Evolutionary conservation across 1,140 invertebrate genomes (phyloP).

Genomic region (Drosophila micromelanica): DNA sequence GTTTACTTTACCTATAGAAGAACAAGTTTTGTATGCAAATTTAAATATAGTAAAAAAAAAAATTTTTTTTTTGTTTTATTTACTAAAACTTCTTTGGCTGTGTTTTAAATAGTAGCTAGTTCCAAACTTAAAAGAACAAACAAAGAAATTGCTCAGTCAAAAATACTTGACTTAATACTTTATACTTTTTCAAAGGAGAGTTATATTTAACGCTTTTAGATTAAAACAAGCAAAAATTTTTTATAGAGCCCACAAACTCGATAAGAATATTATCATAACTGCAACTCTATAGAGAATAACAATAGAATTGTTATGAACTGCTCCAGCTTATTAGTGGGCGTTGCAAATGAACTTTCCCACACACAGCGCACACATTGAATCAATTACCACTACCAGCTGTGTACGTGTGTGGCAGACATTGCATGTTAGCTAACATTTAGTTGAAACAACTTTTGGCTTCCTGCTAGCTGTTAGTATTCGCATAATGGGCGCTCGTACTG

Average conservation of each 20-base stretch:
- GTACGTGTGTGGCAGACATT: conserved; percentile 39
- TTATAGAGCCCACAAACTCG: not conserved
- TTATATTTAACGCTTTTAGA: too few relatives aligned
- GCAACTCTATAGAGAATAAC: conserved; percentile 40
- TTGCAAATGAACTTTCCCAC: conserved; percentile 80
- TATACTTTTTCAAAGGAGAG: too few relatives aligned
- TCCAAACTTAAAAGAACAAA: too few relatives aligned
- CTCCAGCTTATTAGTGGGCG: conserved; percentile 60
- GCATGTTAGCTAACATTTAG: conserved; percentile 78
- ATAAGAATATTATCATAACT: not conserved
- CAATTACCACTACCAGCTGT: conserved; percentile 50
- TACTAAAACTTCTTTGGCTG: too few relatives aligned
- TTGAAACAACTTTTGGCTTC: conserved; percentile 64
- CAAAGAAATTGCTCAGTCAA: too few relatives aligned
- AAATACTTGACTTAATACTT: too few relatives aligned
- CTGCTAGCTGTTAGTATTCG: conserved; percentile 45
- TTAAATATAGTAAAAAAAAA: too few relatives aligned
- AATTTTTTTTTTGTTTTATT: too few relatives aligned
- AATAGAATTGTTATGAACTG: conserved; percentile 58
- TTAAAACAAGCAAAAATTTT: too few relatives aligned
- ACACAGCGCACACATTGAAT: conserved; percentile 59
- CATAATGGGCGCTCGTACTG: conserved; percentile 57
- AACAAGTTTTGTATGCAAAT: too few relatives aligned
- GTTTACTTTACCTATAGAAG: too few relatives aligned
- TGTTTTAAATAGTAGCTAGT: too few relatives aligned